Percentiles rank a stretch among this genome's conserved stretches.
These are phyloP conservation scores for Rhagonycha fulva DNA, from an alignment of 2,888 invertebrate genomes.

Conservation along the genomic window DNA sequence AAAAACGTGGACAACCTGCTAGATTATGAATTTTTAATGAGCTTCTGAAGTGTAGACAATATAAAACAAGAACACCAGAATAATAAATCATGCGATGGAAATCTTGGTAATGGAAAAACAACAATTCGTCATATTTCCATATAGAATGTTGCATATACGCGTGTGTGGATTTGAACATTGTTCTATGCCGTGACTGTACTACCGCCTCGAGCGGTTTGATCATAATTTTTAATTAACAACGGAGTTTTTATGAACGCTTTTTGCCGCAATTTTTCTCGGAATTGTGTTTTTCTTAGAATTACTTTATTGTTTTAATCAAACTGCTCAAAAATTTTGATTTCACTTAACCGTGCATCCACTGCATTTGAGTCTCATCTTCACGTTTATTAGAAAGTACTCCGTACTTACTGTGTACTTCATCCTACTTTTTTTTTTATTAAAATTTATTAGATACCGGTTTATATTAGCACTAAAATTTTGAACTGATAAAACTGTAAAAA, in stretches of 20 bases:
- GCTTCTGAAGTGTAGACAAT: slow-evolving; percentile 20
- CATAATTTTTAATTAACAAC: slow-evolving; percentile 41
- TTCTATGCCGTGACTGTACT: slow-evolving; percentile 31
- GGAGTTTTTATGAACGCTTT: slow-evolving; percentile 33
- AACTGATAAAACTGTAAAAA: background rate
- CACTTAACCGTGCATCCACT: background rate
- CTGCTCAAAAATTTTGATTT: background rate
- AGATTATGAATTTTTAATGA: slow-evolving; percentile 18
- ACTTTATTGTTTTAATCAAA: slow-evolving; percentile 28
- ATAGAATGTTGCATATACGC: slow-evolving; percentile 8
- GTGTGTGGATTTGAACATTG: slow-evolving; percentile 12
- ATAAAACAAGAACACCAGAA: slow-evolving; percentile 8
- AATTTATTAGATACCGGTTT: background rate
- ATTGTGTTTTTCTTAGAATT: slow-evolving; percentile 24
- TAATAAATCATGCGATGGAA: slow-evolving; percentile 23
- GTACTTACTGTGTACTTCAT: background rate
- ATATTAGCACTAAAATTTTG: background rate
- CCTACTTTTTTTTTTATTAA: background rate
- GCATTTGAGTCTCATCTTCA: background rate
- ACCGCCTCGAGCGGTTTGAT: slow-evolving; percentile 36
- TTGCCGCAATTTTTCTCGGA: slow-evolving; percentile 32
- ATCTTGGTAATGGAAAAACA: slow-evolving; percentile 20
- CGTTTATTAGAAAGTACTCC: background rate
- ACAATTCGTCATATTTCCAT: slow-evolving; percentile 28
- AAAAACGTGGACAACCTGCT: background rate